Percentiles rank a stretch among this genome's conserved stretches.
Evolutionary conservation across 2,113 vertebrate species (phyloP).

Genomic region (Neodon shergylaensis): DNA sequence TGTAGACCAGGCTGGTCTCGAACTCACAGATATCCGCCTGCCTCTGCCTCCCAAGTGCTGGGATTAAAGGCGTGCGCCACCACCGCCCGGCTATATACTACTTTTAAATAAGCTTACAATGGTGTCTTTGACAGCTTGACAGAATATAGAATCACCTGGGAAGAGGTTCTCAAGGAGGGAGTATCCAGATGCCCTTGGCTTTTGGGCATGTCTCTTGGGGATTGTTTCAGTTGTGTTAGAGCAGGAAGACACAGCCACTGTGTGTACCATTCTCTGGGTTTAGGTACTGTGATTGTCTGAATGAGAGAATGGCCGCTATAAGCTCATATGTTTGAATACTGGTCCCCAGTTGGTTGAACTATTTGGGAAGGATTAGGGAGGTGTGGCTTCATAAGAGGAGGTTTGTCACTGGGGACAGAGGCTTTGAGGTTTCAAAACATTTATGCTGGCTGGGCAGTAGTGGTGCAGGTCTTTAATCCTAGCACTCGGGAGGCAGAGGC

Average conservation of each 20-base stretch:
- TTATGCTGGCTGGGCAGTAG: too few relatives aligned
- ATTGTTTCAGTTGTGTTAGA: not conserved
- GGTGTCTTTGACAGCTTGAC: not conserved
- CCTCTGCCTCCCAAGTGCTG: too few relatives aligned
- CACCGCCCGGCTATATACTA: too few relatives aligned
- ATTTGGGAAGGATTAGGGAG: not conserved
- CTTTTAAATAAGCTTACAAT: not conserved
- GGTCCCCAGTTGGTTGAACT: not conserved
- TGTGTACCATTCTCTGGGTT: not conserved
- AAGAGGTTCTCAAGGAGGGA: not conserved
- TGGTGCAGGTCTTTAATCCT: too few relatives aligned
- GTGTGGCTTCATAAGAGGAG: not conserved
- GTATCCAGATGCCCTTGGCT: not conserved
- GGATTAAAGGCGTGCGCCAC: too few relatives aligned
- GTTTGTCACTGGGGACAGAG: too few relatives aligned
- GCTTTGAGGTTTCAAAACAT: not conserved
- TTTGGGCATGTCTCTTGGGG: not conserved
- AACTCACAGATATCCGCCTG: too few relatives aligned
- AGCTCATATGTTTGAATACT: not conserved
- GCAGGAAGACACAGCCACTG: not conserved
- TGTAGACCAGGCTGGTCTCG: too few relatives aligned
- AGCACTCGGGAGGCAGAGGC: too few relatives aligned
- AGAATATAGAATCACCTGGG: not conserved
- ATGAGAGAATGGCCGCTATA: not conserved
- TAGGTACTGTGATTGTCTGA: not conserved